Evolutionary conservation across 2,797 vertebrate genomes (phyloP), one percentile per base, ranked within the genome.

Genomic region (Brachyalestes nurse): DNA sequence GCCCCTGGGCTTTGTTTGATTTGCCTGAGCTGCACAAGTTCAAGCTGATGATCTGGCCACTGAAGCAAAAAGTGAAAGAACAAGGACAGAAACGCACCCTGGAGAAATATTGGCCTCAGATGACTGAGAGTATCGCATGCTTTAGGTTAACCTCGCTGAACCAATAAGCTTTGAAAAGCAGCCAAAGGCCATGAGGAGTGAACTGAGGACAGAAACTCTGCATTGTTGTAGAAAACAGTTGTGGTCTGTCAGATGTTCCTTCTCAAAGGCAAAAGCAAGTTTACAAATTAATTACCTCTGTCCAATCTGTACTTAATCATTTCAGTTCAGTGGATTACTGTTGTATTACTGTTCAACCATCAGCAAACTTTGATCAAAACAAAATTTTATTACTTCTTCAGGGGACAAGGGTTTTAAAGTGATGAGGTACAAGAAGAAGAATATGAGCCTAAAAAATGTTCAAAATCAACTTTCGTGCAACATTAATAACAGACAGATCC

Each of bases 71-170:
- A 79, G 69, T 71, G 77, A 71, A 80, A 58, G 78, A 42, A 72
- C 53, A 79, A 23, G 28, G 70, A 72, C 61, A 66, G 61, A 65
- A 28, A 38, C 28, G 34, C 70, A 76, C 42, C 73, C 74, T 73
- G 12, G 28, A 55, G 79, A 71, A 69, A 81, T 17, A 21, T 38
- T 82, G 74, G 77, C 80, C 80, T 80, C 80, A 73, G 47, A 85
- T 77, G 75, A 60, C 69, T 71, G 60, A 23, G 12, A 40, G 23
- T 67, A 40, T n/a, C 38, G 64, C 75, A 77, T 12, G 58, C 49
- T 42, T 81, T 34, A 47, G 28, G 19, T 76, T 76, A 66, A 79
- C 67, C 78, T 72, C 40, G 13, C 14, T 69, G 19, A 78, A 60
- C 34, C 25, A 40, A 17, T 7, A 72, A 17, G 49, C n/a, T 66